Conservation (phyloP, 92 coral and sea anemone genomes). For the Umimayanthus chanpuru region DNA sequence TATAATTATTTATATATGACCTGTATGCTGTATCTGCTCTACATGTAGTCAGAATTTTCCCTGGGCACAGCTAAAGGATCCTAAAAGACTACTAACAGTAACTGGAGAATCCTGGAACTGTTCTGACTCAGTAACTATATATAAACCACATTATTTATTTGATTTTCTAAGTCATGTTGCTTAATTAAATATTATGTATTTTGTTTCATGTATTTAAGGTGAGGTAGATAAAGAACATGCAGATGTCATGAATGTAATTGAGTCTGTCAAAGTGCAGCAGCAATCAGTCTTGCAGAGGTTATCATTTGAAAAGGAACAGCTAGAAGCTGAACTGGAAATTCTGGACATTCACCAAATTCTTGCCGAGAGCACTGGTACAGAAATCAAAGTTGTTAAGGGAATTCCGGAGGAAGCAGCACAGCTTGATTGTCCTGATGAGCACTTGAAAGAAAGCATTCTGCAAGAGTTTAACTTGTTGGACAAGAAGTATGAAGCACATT, state of each 20-base stretch:
- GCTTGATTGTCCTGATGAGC: slow-evolving; percentile 85
- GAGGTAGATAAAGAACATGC: slow-evolving; percentile 78
- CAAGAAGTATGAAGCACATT: slow-evolving; percentile 89
- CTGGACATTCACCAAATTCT: slow-evolving; percentile 51
- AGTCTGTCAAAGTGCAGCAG: slow-evolving; percentile 92
- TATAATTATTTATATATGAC: too few species aligned
- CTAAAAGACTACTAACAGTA: too few species aligned
- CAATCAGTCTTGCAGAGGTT: slow-evolving; percentile 68
- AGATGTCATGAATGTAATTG: slow-evolving; percentile 74
- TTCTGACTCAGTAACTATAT: too few species aligned
- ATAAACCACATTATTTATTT: too few species aligned
- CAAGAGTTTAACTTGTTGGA: slow-evolving; percentile 88
- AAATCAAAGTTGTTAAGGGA: slow-evolving; percentile 58
- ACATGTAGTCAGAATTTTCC: too few species aligned
- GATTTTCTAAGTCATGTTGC: too few species aligned
- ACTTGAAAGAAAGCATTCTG: slow-evolving; percentile 71
- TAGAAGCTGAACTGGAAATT: slow-evolving; percentile 79
- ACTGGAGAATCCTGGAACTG: too few species aligned
- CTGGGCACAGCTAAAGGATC: too few species aligned
- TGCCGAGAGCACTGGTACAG: slow-evolving; percentile 53
- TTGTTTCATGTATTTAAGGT: slow-evolving; percentile 35
- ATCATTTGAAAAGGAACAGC: slow-evolving; percentile 68
- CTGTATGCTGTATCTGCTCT: too few species aligned
- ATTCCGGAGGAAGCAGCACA: slow-evolving; percentile 81
- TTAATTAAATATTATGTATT: too few species aligned